Evolutionary conservation across 2,113 vertebrate species (phyloP).

Genomic region (Xyliphius kryptos): DNA sequence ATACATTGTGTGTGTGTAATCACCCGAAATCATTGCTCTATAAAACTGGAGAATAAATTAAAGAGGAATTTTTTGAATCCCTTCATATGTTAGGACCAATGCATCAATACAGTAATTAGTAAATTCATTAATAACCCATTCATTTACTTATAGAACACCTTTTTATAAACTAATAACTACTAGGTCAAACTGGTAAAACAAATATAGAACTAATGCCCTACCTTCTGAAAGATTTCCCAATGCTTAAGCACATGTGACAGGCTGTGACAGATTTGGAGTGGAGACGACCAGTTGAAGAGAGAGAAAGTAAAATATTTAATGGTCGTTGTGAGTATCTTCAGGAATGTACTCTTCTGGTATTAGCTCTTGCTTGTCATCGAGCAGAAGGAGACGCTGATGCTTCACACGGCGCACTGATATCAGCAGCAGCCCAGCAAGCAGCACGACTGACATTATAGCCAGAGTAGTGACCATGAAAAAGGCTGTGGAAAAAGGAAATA

Average conservation of each 20-base stretch:
- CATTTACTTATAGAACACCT: too few species aligned
- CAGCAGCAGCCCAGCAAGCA: slow-evolving; percentile 51
- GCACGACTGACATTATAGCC: slow-evolving; percentile 48
- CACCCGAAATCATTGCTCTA: too few species aligned
- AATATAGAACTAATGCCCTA: too few species aligned
- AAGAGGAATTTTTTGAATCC: too few species aligned
- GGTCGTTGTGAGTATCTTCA: slow-evolving; percentile 26
- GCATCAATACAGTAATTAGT: too few species aligned
- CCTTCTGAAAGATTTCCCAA: neutral
- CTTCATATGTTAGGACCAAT: too few species aligned
- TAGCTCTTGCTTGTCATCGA: slow-evolving; percentile 62
- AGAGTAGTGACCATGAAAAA: slow-evolving; percentile 58
- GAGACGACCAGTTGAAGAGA: neutral
- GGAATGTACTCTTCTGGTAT: slow-evolving; percentile 48
- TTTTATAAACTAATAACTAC: too few species aligned
- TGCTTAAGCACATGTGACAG: neutral
- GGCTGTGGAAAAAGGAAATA: too few species aligned
- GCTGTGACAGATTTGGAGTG: slow-evolving; percentile 2
- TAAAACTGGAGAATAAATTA: too few species aligned
- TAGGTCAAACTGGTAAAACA: too few species aligned
- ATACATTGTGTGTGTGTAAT: too few species aligned
- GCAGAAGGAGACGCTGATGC: fast-evolving
- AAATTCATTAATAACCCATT: too few species aligned
- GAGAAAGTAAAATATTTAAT: slow-evolving; percentile 14
- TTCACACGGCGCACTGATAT: slow-evolving; percentile 42